Conservation (phyloP, 2,888 invertebrate species). For the Thysanoteuthis rhombus region DNA sequence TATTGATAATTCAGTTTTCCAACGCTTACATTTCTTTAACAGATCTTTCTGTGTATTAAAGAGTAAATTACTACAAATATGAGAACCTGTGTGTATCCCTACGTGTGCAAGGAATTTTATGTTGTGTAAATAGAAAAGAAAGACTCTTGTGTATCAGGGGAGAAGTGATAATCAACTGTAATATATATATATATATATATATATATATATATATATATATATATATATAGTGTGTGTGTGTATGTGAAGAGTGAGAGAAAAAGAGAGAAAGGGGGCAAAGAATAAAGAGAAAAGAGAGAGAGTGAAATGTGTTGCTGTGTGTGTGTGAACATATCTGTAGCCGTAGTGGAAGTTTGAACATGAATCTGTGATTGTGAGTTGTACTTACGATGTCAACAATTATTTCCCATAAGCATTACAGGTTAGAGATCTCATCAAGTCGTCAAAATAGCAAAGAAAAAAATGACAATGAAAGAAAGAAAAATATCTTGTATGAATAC, state of each 20-base stretch:
- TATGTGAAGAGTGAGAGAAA: background rate
- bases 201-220: slow-evolving; percentile 12
- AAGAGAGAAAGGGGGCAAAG: too few species aligned
- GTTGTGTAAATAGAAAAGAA: background rate
- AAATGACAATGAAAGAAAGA: background rate
- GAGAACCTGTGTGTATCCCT: background rate
- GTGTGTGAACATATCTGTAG: background rate
- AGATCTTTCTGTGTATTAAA: background rate
- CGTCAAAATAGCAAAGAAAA: background rate
- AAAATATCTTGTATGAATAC: background rate
- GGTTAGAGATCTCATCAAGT: background rate
- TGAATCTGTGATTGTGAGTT: background rate
- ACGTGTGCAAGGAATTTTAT: background rate
- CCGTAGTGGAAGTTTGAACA: background rate
- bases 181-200: background rate
- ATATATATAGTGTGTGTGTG: background rate
- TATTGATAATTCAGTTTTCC: background rate
- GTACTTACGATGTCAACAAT: background rate
- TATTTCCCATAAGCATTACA: background rate
- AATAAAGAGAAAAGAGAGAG: background rate
- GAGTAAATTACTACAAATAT: background rate
- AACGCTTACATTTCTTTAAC: background rate
- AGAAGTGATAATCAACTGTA: background rate
- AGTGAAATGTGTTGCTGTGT: background rate
- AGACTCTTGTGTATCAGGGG: background rate